Base-by-base conservation (phyloP, 2,113 vertebrate species). In the Sinocyclocheilus rhinocerous region DNA sequence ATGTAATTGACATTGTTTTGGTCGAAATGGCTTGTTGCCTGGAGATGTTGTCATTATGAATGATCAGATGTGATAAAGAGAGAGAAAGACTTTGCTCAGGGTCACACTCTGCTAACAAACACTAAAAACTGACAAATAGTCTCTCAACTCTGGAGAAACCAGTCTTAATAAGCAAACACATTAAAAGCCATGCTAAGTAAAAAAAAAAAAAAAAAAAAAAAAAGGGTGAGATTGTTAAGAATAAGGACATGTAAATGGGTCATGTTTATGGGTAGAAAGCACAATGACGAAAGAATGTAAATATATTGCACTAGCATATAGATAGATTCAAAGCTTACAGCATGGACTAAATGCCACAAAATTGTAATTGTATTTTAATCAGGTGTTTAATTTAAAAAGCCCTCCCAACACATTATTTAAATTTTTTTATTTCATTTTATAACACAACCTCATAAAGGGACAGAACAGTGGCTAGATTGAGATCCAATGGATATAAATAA, bases 1-100 rank as follows among this genome's bases (percentile, higher is more conserved):
- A 6, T 80, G 50, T 83, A 42, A 83, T 83, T 55, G 67, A 83
- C 50, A 20, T 83, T 73, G 81, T 72, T 83, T 36, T 73, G 67
- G 48, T 57, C 11, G 2, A 55, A 83, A 39, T 1, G 8, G 29
- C 36, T 55, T 83, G 84, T 82, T 42, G 39, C 36, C 61, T 57
- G 59, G 72, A 83, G 36, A 84, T 84, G 4, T 84, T 79, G 50
- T 26, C 20, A 15, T 45, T 75, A 82, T 75, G 50, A 76, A 61
- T 59, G 33, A 85, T 57, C 5, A 78, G 72, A 22, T 69, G 50
- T 81, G 72, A 85, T 39, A 63, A 72, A 73, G 67, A 73, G 50
- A 70, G 72, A 85, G 24, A 73, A 72, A 75, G 69, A 75, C 18
- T 81, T 55, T 48, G 33, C 36, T 81, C 36, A 24, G 45, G 65